Conservation (phyloP, 2,888 invertebrate genomes). For the Busseola fusca region DNA sequence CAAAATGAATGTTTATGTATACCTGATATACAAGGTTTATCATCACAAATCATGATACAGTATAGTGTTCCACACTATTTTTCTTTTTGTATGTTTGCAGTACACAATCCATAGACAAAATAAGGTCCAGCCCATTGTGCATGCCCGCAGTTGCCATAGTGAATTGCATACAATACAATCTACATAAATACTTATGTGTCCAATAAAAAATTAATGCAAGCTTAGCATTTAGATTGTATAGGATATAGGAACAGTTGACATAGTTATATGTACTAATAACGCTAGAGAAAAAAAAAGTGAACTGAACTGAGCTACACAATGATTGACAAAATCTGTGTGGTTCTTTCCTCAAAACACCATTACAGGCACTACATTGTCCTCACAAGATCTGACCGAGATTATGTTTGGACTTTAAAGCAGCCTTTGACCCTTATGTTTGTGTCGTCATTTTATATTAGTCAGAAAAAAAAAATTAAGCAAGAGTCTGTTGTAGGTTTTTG, state of each 20-base stretch:
- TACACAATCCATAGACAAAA: constrained; percentile 39
- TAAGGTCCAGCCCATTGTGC: constrained; percentile 23
- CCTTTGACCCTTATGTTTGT: background rate
- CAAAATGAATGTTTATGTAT: constrained; percentile 9
- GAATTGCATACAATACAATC: constrained; percentile 19
- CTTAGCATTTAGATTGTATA: constrained; percentile 9
- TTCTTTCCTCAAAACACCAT: background rate
- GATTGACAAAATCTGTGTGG: background rate
- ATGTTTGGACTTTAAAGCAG: background rate
- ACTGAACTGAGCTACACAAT: too few species aligned
- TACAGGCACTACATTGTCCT: background rate
- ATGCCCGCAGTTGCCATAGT: constrained; percentile 7
- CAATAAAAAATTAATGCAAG: background rate
- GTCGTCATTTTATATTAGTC: background rate
- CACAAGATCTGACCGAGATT: background rate
- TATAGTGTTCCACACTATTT: constrained; percentile 4
- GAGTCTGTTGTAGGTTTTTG: background rate
- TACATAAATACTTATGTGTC: constrained; percentile 15
- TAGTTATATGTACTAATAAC: background rate
- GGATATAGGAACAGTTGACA: background rate
- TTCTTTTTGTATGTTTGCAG: background rate
- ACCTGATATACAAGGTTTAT: constrained; percentile 34
- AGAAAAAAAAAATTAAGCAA: too few species aligned
- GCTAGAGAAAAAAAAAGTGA: background rate
- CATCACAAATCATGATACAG: constrained; percentile 29